Conservation (phyloP, 2,888 invertebrate species). For the Hyposoter dolosus region DNA sequence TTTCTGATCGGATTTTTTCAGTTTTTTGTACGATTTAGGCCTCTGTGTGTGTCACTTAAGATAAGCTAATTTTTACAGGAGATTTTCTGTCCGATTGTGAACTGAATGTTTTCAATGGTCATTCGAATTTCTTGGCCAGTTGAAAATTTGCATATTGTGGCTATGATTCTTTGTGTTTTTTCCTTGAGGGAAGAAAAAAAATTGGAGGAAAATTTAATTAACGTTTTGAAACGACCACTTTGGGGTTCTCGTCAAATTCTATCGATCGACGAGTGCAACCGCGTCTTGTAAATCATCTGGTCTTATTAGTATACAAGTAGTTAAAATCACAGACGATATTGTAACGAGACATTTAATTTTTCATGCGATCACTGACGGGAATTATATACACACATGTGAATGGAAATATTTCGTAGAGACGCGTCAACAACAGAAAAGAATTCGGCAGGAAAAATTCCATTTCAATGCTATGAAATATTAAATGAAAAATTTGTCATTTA, state of each 20-base stretch:
- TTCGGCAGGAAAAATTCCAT: too few species aligned
- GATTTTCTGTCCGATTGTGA: background rate
- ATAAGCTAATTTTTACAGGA: background rate
- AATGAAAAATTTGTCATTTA: too few species aligned
- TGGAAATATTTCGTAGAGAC: background rate
- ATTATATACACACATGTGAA: slow-evolving; percentile 26
- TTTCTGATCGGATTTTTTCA: background rate
- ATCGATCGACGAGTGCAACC: slow-evolving; percentile 42
- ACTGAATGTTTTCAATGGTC: background rate
- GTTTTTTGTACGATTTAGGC: slow-evolving; percentile 12
- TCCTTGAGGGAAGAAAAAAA: background rate
- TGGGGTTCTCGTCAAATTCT: slow-evolving; percentile 34
- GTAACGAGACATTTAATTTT: slow-evolving; percentile 64
- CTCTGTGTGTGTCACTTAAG: background rate
- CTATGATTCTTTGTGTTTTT: background rate
- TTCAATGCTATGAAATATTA: too few species aligned
- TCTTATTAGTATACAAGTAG: slow-evolving; percentile 61
- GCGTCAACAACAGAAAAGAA: too few species aligned
- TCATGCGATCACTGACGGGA: slow-evolving; percentile 13
- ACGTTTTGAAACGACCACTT: slow-evolving; percentile 19
- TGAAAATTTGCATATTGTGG: background rate
- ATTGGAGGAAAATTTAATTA: background rate
- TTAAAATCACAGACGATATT: slow-evolving; percentile 72
- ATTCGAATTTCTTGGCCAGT: background rate
- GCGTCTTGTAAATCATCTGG: slow-evolving; percentile 47